Evolutionary conservation across 2,797 vertebrate species (phyloP).

Genomic region (Gadopsis bispinosus): DNA sequence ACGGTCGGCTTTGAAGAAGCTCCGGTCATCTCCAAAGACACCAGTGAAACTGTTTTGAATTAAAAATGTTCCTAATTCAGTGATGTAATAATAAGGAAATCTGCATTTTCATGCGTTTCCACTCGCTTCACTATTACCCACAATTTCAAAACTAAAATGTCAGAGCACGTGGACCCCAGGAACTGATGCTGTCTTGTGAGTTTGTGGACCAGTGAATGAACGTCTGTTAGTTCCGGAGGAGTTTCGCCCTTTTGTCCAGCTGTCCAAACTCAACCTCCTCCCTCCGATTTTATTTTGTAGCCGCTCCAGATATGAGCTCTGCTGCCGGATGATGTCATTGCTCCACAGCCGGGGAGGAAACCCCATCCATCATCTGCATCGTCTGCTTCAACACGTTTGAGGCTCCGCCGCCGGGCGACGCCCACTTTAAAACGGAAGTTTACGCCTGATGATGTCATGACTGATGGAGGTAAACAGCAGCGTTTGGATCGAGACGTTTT

Average conservation of each 20-base stretch:
- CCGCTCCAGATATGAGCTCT: conserved; percentile 4
- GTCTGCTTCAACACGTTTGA: conserved; percentile 1
- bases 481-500: background rate
- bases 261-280: conserved; percentile 26
- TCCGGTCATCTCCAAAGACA: no score
- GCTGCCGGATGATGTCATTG: conserved; percentile 52
- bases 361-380: conserved; percentile 15
- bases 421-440: background rate
- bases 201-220: conserved; percentile 2
- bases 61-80: background rate
- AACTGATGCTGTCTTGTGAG: background rate
- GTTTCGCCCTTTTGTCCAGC: conserved; percentile 11
- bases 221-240: background rate
- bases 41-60: background rate
- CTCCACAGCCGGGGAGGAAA: conserved; percentile 12
- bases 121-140: background rate
- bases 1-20: no score
- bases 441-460: conserved; percentile 42
- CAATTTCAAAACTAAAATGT: background rate
- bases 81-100: background rate
- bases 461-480: background rate
- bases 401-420: background rate
- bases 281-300: no score
- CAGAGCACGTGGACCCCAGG: background rate
- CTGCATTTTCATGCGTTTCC: background rate